These are phyloP conservation scores for Phalacrocorax pelagicus DNA, from an alignment of 2,113 vertebrate species.

Conservation along the genomic window DNA sequence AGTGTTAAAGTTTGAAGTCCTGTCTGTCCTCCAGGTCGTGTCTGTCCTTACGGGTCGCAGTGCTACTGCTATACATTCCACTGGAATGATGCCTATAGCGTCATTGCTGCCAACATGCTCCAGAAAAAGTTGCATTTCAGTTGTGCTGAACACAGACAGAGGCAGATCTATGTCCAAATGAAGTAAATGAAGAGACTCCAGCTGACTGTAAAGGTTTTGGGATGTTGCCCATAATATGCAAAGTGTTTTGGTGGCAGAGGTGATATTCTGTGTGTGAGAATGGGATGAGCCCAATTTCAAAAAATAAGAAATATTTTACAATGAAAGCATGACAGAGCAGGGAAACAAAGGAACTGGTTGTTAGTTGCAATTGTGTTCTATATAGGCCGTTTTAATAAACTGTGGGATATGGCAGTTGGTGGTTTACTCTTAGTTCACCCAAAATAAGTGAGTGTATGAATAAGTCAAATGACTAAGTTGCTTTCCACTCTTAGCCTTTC, in stretches of 20 bases:
- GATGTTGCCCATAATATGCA: not conserved
- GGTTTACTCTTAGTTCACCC: not conserved
- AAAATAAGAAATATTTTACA: not conserved
- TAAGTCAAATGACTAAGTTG: not conserved
- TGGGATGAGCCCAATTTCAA: not conserved
- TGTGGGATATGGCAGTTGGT: not conserved
- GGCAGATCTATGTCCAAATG: not conserved
- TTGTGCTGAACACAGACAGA: not conserved
- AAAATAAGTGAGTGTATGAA: not conserved
- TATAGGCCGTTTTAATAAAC: not conserved
- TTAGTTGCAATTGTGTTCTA: not conserved
- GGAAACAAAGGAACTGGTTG: not conserved
- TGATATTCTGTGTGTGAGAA: not conserved
- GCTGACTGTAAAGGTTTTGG: not conserved
- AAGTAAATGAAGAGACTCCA: not conserved
- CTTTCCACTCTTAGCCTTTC: not conserved
- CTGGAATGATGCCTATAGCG: not conserved
- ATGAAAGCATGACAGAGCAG: not conserved
- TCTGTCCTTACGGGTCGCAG: fast-evolving
- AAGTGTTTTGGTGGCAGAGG: not conserved
- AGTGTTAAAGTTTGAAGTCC: not conserved
- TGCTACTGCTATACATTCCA: not conserved
- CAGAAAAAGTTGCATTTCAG: not conserved
- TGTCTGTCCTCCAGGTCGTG: not conserved
- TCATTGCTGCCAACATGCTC: not conserved